Conservation (phyloP, 37 sponge, comb jelly and placozoan species). For the Agelas oroides region DNA sequence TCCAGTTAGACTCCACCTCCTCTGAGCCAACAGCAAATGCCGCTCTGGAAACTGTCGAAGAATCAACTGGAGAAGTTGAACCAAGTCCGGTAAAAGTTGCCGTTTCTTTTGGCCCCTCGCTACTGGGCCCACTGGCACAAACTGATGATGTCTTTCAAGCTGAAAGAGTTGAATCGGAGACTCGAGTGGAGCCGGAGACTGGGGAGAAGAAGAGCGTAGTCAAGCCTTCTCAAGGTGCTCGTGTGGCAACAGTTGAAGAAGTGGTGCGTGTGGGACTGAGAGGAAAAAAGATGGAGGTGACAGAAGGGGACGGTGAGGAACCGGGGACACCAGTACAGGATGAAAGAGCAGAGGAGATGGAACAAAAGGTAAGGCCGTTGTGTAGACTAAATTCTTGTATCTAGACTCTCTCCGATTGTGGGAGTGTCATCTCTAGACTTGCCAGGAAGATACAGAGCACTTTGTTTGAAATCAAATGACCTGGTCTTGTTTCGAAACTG, state of each 20-base stretch:
- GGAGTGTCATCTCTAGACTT: too few species aligned
- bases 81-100: neutral
- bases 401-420: too few species aligned
- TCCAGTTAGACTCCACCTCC: neutral
- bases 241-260: neutral
- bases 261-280: neutral
- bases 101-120: neutral
- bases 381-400: too few species aligned
- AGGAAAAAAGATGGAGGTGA: too few species aligned
- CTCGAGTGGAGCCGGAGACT: neutral
- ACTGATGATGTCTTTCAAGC: neutral
- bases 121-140: neutral
- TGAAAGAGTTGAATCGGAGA: neutral
- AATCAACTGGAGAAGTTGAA: neutral
- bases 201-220: constrained; percentile 1
- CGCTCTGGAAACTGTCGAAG: neutral
- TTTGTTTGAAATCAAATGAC: too few species aligned
- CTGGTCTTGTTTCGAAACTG: too few species aligned
- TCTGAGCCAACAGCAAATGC: neutral
- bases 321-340: too few species aligned
- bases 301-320: too few species aligned
- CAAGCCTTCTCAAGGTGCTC: neutral
- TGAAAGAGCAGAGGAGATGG: too few species aligned
- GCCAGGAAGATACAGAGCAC: too few species aligned
- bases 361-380: too few species aligned